Evolutionary conservation across 2,797 vertebrate species (phyloP).

Genomic region (Pantherophis alleghaniensis): DNA sequence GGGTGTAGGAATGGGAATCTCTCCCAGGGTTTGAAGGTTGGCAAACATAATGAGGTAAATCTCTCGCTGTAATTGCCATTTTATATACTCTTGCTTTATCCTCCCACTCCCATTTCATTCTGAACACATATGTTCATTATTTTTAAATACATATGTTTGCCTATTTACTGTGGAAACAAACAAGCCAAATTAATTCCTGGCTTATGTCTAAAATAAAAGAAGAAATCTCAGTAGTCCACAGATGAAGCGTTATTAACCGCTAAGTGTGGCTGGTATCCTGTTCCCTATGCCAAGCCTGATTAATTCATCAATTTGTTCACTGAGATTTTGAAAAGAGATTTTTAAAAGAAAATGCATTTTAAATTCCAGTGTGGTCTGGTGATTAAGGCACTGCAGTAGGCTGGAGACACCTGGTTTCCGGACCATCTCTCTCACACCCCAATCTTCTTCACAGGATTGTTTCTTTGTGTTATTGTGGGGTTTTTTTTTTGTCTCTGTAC

Average conservation of each 20-base stretch:
- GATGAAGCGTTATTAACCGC: background rate
- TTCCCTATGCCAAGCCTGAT: background rate
- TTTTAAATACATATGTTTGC: slow-evolving; percentile 55
- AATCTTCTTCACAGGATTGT: background rate
- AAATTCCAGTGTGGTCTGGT: background rate
- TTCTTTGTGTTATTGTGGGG: background rate
- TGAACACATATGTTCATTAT: slow-evolving; percentile 64
- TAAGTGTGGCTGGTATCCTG: background rate
- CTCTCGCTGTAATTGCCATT: slow-evolving; percentile 49
- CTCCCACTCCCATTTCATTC: slow-evolving; percentile 49
- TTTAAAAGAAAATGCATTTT: background rate
- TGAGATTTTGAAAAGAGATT: background rate
- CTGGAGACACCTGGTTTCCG: background rate
- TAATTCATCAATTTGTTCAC: slow-evolving; percentile 7
- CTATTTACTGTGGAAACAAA: slow-evolving; percentile 62
- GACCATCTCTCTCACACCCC: background rate
- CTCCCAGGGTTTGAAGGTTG: slow-evolving; percentile 56
- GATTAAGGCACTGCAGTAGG: background rate
- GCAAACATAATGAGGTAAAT: slow-evolving; percentile 49
- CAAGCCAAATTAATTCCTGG: slow-evolving; percentile 48
- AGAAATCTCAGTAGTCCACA: slow-evolving; percentile 34
- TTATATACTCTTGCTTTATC: slow-evolving; percentile 52
- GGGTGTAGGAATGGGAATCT: slow-evolving; percentile 54
- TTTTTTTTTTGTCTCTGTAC: background rate
- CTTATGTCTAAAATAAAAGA: slow-evolving; percentile 42